A percentile compares a stretch with the other conserved stretches of the same genome.
These are phyloP conservation scores for Chaetodon trifascialis DNA, from an alignment of 2,113 vertebrate genomes.

Conservation along the genomic window DNA sequence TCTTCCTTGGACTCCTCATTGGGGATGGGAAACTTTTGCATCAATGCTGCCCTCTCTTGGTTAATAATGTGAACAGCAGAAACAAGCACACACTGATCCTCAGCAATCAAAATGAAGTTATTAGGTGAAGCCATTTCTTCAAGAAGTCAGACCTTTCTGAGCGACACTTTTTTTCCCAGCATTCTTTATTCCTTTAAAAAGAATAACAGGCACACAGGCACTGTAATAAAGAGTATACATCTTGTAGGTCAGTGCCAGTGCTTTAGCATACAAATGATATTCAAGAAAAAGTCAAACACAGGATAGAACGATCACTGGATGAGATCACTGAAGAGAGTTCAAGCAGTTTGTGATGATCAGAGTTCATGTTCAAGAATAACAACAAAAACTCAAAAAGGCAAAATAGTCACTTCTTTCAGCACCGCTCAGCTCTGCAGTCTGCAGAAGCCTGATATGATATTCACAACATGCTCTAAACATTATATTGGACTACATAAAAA, in stretches of 20 bases:
- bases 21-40: background rate
- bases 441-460: constrained; percentile 1
- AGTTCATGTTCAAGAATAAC: constrained; percentile 4
- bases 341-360: constrained; percentile 23
- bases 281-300: constrained; percentile 43
- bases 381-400: constrained; percentile 35
- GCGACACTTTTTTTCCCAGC: constrained; percentile 30
- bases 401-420: constrained; percentile 33
- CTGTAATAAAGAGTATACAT: constrained; percentile 61
- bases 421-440: constrained; percentile 12
- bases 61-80: constrained; percentile 1
- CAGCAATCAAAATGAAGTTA: background rate
- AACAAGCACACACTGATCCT: background rate
- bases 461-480: background rate
- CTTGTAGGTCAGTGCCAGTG: constrained; percentile 45
- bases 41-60: constrained; percentile 43
- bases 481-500: background rate
- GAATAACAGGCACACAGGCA: constrained; percentile 71
- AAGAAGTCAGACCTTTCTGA: background rate
- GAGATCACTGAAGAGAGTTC: constrained; percentile 16
- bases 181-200: constrained; percentile 75
- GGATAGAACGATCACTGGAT: constrained; percentile 25
- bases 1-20: background rate
- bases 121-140: background rate
- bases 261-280: constrained; percentile 40